Conservation (phyloP, 2,888 invertebrate genomes). For the Ischnura elegans region DNA sequence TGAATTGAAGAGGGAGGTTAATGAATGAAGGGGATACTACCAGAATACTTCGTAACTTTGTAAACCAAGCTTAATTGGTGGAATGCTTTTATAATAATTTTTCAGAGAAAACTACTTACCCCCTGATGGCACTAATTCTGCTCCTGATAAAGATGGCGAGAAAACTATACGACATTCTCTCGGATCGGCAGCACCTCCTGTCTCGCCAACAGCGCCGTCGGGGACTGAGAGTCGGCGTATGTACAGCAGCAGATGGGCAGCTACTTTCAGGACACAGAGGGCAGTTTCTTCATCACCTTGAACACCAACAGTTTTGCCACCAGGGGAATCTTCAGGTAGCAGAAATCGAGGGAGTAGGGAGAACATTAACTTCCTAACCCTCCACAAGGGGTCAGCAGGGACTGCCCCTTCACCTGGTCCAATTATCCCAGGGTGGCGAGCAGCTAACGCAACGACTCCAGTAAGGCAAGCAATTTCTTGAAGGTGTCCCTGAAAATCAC, state of each 20-base stretch:
- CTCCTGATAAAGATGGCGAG: slow-evolving; percentile 44
- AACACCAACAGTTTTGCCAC: slow-evolving; percentile 75
- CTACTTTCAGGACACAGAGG: slow-evolving; percentile 80
- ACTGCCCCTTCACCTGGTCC: slow-evolving; percentile 44
- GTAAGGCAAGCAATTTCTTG: slow-evolving; percentile 85
- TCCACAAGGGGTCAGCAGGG: slow-evolving; percentile 76
- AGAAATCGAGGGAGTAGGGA: slow-evolving; percentile 87
- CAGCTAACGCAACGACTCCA: slow-evolving; percentile 86
- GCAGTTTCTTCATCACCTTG: slow-evolving; percentile 62
- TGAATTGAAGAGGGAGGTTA: too few species aligned
- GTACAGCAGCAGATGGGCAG: slow-evolving; percentile 86
- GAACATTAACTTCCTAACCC: slow-evolving; percentile 88
- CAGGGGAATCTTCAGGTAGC: slow-evolving; percentile 77
- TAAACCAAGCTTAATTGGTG: too few species aligned
- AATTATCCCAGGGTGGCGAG: slow-evolving; percentile 77
- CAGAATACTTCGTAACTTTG: too few species aligned
- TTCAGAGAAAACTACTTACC: background rate
- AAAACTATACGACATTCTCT: slow-evolving; percentile 46
- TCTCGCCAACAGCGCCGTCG: slow-evolving; percentile 56
- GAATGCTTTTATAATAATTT: too few species aligned
- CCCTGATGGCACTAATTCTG: slow-evolving; percentile 53
- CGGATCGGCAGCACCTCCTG: slow-evolving; percentile 49
- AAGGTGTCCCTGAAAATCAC: slow-evolving; percentile 36
- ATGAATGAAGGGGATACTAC: too few species aligned
- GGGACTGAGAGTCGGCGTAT: slow-evolving; percentile 80